phyloP scores from a whole-genome alignment of 1,140 invertebrate genomes.

The Polyergus mexicanus region DNA sequence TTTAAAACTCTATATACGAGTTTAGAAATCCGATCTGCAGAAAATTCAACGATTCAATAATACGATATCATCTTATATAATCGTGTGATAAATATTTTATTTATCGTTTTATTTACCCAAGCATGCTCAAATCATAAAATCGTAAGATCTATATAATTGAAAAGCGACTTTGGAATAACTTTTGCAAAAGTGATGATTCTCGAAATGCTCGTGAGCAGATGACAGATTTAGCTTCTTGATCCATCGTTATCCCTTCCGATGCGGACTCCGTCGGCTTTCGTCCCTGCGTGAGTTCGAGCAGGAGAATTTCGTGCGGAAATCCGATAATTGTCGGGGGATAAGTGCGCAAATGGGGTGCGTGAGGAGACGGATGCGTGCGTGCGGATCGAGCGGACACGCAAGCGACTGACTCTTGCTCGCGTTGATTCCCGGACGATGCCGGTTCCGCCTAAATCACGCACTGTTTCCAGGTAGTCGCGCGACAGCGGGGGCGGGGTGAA shows the following conservation, averaged over 20 bases:
- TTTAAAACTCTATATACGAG: not conserved
- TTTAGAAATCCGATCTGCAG: not conserved
- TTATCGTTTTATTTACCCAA: too few relatives aligned
- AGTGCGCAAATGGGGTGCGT: conserved; percentile 59
- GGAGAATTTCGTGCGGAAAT: conserved; percentile 75
- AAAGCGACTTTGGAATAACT: conserved; percentile 7
- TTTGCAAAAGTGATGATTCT: not conserved
- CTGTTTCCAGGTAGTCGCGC: not conserved
- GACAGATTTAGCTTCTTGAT: conserved; percentile 64
- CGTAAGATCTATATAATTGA: conserved; percentile 32
- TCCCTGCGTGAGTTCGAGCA: not conserved
- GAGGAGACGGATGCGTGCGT: conserved; percentile 72
- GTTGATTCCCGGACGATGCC: conserved; percentile 46
- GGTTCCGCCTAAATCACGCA: conserved; percentile 68
- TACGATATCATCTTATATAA: conserved; percentile 5
- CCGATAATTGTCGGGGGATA: conserved; percentile 79
- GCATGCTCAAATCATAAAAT: conserved; percentile 5
- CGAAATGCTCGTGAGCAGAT: not conserved
- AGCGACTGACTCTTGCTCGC: conserved; percentile 42
- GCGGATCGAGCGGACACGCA: conserved; percentile 57
- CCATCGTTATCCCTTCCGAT: conserved; percentile 73
- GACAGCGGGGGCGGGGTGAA: not conserved
- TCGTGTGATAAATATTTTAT: conserved; percentile 33
- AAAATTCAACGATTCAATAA: not conserved
- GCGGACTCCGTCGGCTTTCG: conserved; percentile 61